phyloP scores from a whole-genome alignment of 2,113 vertebrate genomes.

The Nesoenas mayeri region DNA sequence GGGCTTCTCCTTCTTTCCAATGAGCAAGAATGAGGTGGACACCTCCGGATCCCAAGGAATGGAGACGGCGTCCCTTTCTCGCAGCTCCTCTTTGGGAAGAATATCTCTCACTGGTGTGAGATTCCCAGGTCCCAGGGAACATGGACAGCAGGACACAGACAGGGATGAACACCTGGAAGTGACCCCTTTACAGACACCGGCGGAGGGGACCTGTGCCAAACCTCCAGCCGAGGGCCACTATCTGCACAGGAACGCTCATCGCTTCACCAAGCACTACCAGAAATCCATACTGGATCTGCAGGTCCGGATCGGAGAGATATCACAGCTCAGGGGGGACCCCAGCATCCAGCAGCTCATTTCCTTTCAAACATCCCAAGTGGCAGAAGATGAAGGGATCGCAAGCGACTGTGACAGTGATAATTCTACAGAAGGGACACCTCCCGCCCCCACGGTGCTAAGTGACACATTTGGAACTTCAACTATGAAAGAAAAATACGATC shows the following conservation, averaged over 20 bases:
- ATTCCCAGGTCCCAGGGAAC: not conserved
- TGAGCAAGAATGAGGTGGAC: not conserved
- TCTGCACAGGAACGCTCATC: not conserved
- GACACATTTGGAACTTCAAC: not conserved
- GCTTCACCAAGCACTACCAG: not conserved
- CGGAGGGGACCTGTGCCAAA: not conserved
- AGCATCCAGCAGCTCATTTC: not conserved
- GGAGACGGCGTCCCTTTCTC: not conserved
- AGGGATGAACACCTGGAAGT: not conserved
- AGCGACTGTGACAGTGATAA: not conserved
- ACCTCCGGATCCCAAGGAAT: not conserved
- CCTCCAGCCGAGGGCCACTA: fast-evolving
- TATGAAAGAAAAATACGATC: not conserved
- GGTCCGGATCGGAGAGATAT: fast-evolving
- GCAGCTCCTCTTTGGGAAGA: not conserved
- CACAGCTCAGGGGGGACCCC: not conserved
- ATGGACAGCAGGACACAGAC: not conserved
- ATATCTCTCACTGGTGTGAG: not conserved
- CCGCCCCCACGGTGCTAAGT: fast-evolving
- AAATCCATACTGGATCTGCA: fast-evolving
- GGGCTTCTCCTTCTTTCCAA: not conserved
- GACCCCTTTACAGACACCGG: not conserved
- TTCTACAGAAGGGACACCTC: not conserved
- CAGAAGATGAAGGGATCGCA: conserved; percentile 30
- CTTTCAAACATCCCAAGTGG: not conserved